These are phyloP conservation scores for Caloenas nicobarica DNA, from an alignment of 2,113 vertebrate species.

Conservation along the genomic window DNA sequence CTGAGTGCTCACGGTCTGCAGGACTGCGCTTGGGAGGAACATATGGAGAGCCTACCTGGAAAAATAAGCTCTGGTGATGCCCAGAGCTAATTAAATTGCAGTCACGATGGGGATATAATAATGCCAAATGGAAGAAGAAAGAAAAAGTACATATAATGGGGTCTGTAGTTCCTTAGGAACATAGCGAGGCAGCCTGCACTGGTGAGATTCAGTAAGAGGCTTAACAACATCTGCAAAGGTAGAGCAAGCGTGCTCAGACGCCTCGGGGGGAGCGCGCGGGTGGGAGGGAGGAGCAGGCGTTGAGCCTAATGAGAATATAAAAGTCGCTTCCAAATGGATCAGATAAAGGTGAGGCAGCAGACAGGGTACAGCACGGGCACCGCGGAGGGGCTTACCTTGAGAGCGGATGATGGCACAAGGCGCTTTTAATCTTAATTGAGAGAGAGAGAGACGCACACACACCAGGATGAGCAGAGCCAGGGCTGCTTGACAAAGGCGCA, in stretches of 20 bases:
- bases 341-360: conserved; percentile 60
- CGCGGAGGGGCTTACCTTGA: conserved; percentile 69
- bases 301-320: background rate
- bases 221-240: conserved; percentile 15
- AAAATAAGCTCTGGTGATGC: background rate
- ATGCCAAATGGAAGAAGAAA: background rate
- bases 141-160: background rate
- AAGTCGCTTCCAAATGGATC: background rate
- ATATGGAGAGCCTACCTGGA: rapidly evolving
- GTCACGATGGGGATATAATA: background rate
- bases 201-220: conserved; percentile 3
- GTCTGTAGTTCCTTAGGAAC: background rate
- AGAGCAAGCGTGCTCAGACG: background rate
- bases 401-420: conserved; percentile 56
- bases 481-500: conserved; percentile 58
- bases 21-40: background rate
- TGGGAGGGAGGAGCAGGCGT: background rate
- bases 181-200: background rate
- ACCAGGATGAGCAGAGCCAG: conserved; percentile 54
- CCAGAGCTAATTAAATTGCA: background rate
- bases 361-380: conserved; percentile 55
- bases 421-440: conserved; percentile 75
- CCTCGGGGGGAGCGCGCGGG: background rate
- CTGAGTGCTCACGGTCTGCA: background rate
- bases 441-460: conserved; percentile 48